Evolutionary conservation across 2,888 invertebrate species (phyloP).

Genomic region (Biston stratarius): DNA sequence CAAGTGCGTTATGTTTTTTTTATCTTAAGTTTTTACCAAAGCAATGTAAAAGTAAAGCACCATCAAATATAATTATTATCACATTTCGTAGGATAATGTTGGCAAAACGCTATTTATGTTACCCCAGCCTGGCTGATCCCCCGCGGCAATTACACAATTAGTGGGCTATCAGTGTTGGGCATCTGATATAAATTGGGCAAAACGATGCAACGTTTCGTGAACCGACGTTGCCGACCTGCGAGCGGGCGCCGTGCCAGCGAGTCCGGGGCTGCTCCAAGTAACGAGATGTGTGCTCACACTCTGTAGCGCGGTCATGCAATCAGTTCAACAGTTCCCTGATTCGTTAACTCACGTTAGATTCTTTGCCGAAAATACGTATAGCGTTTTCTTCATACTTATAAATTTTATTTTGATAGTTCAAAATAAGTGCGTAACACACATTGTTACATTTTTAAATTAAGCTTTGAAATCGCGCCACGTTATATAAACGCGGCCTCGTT

Average conservation of each 20-base stretch:
- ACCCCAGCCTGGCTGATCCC: slow-evolving; percentile 13
- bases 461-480: no score
- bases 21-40: no score
- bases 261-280: slow-evolving; percentile 31
- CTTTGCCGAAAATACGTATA: no score
- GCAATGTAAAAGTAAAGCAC: neutral
- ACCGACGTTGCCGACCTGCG: slow-evolving; percentile 46
- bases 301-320: no score
- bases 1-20: no score
- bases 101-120: slow-evolving; percentile 17
- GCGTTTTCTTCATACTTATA: no score
- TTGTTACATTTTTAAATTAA: no score
- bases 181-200: slow-evolving; percentile 60
- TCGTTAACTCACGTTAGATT: no score
- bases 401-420: no score
- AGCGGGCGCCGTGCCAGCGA: slow-evolving; percentile 49
- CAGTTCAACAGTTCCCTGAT: no score
- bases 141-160: slow-evolving; percentile 57
- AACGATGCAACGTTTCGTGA: slow-evolving; percentile 62
- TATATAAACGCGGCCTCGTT: no score
- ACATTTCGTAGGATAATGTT: neutral
- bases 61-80: neutral
- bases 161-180: slow-evolving; percentile 56
- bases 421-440: no score
- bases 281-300: slow-evolving; percentile 21